Conservation (phyloP, 1,140 invertebrate species). For the Drosophila funebris region DNA sequence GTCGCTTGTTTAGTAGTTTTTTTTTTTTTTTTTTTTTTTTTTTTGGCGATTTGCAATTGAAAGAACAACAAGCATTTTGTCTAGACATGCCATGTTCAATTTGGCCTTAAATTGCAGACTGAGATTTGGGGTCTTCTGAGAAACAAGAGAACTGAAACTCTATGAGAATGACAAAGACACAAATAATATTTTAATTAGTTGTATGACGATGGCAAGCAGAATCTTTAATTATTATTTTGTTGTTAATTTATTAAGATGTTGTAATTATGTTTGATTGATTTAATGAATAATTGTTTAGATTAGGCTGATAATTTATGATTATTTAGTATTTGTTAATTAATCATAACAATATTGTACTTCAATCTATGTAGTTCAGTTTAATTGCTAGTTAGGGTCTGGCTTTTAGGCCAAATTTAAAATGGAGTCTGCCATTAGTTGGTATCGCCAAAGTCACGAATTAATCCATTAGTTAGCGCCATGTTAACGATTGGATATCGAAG, state of each 20-base stretch:
- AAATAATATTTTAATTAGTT: neutral
- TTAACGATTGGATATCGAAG: conserved; percentile 21
- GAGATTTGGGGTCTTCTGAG: conserved; percentile 19
- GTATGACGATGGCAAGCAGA: no score
- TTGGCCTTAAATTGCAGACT: conserved; percentile 53
- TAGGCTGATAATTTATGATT: no score
- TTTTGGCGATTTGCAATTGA: conserved; percentile 40
- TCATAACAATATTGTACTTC: neutral
- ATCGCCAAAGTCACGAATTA: conserved; percentile 32
- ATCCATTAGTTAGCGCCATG: conserved; percentile 42
- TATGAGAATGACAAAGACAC: neutral
- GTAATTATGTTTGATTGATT: no score
- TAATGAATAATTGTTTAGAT: no score
- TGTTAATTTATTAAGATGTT: no score
- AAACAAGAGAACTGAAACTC: neutral
- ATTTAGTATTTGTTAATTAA: no score
- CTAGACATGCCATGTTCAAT: conserved; percentile 64
- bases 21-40: conserved; percentile 16
- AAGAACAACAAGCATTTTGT: conserved; percentile 70
- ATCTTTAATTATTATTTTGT: no score
- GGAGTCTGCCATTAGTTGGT: conserved; percentile 26
- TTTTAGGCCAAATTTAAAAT: neutral
- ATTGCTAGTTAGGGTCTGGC: neutral
- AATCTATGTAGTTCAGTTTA: conserved; percentile 1
- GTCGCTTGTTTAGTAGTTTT: conserved; percentile 26